phyloP scores from a whole-genome alignment of 2,888 invertebrate genomes.

The Gymnoscelis rufifasciata region DNA sequence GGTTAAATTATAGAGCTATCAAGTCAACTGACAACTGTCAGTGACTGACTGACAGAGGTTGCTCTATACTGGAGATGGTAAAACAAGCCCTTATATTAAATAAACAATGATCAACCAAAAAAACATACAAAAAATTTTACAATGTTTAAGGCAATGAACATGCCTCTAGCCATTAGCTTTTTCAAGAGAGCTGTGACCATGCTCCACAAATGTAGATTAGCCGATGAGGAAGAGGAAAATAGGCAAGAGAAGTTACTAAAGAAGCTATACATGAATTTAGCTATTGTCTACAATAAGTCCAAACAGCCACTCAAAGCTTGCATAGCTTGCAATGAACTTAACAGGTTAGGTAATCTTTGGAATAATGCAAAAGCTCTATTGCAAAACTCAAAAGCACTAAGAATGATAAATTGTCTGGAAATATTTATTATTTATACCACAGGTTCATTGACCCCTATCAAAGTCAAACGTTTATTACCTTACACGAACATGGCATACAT shows the following conservation, averaged over 20 bases:
- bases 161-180: slow-evolving; percentile 61
- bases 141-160: slow-evolving; percentile 74
- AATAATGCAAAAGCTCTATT: slow-evolving; percentile 81
- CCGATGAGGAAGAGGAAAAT: slow-evolving; percentile 82
- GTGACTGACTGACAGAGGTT: no score
- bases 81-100: no score
- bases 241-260: slow-evolving; percentile 81
- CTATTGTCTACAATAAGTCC: slow-evolving; percentile 83
- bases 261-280: slow-evolving; percentile 85
- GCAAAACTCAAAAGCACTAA: slow-evolving; percentile 84
- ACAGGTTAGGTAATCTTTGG: slow-evolving; percentile 69
- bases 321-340: slow-evolving; percentile 80
- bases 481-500: no score
- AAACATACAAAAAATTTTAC: no score
- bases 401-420: no score
- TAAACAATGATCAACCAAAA: no score
- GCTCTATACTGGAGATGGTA: no score
- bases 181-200: slow-evolving; percentile 82
- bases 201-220: slow-evolving; percentile 82
- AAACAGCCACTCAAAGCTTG: slow-evolving; percentile 82
- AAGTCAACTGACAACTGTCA: no score
- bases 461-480: no score
- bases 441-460: no score
- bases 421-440: no score
- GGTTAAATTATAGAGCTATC: no score